Percentiles rank a stretch among this genome's conserved stretches.
phyloP scores from a whole-genome alignment of 2,113 vertebrate species.

The Balaenoptera acutorostrata region DNA sequence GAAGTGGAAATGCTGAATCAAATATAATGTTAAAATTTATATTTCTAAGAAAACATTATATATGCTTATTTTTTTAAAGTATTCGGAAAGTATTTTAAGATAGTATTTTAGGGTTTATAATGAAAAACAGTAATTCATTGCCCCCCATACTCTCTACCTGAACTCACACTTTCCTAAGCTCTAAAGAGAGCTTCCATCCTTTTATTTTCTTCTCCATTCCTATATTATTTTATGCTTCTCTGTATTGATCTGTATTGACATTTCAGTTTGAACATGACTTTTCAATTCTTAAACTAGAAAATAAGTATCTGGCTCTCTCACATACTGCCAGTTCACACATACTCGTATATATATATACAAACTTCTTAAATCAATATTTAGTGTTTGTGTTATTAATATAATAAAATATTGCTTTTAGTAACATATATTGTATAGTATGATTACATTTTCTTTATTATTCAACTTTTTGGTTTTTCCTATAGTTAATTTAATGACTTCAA shows the following conservation, averaged over 20 bases:
- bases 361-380: not conserved
- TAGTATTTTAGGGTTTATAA: not conserved
- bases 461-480: not conserved
- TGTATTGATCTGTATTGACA: not conserved
- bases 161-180: not conserved
- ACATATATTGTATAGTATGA: not conserved
- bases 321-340: not conserved
- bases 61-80: not conserved
- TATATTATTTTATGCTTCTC: not conserved
- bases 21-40: not conserved
- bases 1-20: not conserved
- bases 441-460: not conserved
- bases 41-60: not conserved
- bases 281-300: not conserved
- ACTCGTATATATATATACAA: not conserved
- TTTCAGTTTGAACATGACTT: not conserved
- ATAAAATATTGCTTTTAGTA: not conserved
- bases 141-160: fast-evolving
- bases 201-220: not conserved
- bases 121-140: not conserved
- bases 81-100: not conserved
- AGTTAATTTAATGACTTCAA: not conserved
- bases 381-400: not conserved
- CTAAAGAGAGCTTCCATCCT: not conserved
- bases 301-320: not conserved